Base-by-base conservation (phyloP, 1,140 invertebrate genomes). In the Archivesica marissinica region DNA sequence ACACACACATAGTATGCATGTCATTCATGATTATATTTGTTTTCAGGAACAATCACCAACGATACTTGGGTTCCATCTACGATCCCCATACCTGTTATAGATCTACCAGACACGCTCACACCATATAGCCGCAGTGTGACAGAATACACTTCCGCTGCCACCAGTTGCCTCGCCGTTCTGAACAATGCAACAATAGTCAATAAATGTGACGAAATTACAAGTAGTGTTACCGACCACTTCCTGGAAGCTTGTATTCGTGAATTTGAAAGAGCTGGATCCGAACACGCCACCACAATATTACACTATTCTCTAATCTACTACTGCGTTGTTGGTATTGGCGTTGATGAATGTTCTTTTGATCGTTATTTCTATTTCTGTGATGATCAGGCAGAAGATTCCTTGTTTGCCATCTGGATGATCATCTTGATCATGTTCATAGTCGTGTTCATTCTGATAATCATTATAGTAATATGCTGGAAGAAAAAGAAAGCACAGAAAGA, bases 241-340 rank as follows among this genome's bases (percentile, higher is more conserved):
- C 33, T 85, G 17, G 82, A 85, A 44, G 82, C 82, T 9, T 85
- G 82, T 64, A 78, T 85, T 25, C 38, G 82, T n/a, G 82, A 85
- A 66, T 54, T 77, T 35, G n/a, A 41, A 17, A 44, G 82, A 52
- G 47, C 20, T 33, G 74, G 61, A 30, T 28, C 39, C 0, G 44
- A 39, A 20, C 30, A 83, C 9, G 30, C 74, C 7, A 41, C 44
- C 4, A 44, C 38, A 38, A 70, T 85, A 30, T 20, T 85, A 47
- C 25, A 41, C 15, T 68, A 64, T 39, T 52, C 82, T 25, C 17
- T 85, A 9, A 39, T 85, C 25, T 70, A 77, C 59, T 85, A 85
- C 44, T 85, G 82, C 47, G 61, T 54, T 0, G 56, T 56, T 35
- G 59, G 47, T n/a, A 20, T 70, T 23, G n/a, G 28, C 7, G 61